phyloP scores from a whole-genome alignment of 2,113 vertebrate genomes.

The Elachura formosa region DNA sequence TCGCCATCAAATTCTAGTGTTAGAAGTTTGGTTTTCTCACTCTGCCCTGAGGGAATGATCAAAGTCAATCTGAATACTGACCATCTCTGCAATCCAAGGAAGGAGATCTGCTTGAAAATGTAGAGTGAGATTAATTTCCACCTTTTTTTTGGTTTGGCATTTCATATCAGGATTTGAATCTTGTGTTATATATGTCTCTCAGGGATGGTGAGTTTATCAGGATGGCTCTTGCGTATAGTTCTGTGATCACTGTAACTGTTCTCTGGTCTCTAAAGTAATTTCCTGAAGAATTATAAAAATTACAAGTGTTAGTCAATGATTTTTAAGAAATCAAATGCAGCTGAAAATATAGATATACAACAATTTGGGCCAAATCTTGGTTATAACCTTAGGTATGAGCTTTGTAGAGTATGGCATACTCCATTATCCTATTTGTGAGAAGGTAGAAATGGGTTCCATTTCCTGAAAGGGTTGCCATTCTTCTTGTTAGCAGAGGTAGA shows the following conservation, averaged over 20 bases:
- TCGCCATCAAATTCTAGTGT: background rate
- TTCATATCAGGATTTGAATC: background rate
- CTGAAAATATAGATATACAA: background rate
- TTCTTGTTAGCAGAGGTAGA: background rate
- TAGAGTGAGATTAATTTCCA: background rate
- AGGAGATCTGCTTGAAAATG: background rate
- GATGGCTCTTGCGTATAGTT: background rate
- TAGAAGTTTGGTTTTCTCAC: background rate
- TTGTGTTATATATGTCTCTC: fast-evolving
- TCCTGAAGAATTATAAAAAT: background rate
- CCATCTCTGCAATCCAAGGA: fast-evolving
- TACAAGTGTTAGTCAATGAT: background rate
- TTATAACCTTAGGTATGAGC: background rate
- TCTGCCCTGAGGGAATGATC: background rate
- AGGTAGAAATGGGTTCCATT: background rate
- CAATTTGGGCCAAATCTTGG: background rate
- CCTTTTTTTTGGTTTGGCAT: background rate
- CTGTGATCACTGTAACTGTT: background rate
- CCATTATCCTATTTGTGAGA: background rate
- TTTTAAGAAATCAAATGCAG: background rate
- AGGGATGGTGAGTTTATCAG: background rate
- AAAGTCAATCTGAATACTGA: background rate
- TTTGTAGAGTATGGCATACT: background rate
- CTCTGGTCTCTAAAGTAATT: background rate
- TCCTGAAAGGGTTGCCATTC: background rate